phyloP scores from a whole-genome alignment of 2,113 vertebrate genomes.

The Istiophorus platypterus region DNA sequence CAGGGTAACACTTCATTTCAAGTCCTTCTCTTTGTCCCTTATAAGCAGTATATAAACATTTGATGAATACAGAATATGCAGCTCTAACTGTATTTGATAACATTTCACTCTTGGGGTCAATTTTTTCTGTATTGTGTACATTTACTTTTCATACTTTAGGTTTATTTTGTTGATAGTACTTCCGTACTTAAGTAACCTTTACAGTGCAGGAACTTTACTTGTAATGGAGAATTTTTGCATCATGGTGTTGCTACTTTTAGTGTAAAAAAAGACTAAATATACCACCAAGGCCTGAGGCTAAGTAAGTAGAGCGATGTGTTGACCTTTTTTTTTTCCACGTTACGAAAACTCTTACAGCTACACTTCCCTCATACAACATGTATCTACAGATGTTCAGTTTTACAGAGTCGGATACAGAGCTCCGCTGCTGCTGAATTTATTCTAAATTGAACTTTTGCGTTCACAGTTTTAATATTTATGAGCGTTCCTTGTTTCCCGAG shows the following conservation, averaged over 20 bases:
- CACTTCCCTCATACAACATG: slow-evolving; percentile 10
- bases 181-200: background rate
- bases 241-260: background rate
- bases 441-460: slow-evolving; percentile 43
- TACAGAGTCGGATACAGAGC: background rate
- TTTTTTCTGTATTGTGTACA: too few species aligned
- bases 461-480: slow-evolving; percentile 63
- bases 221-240: background rate
- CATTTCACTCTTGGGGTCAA: too few species aligned
- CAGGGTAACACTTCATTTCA: too few species aligned
- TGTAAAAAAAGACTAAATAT: background rate
- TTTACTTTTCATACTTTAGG: too few species aligned
- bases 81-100: too few species aligned
- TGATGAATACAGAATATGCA: too few species aligned
- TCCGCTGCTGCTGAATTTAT: background rate
- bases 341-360: background rate
- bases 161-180: background rate
- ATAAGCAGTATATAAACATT: background rate
- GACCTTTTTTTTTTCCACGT: background rate
- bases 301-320: background rate
- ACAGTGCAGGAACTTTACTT: background rate
- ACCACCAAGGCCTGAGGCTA: too few species aligned
- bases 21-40: background rate
- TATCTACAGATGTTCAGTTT: slow-evolving; percentile 3
- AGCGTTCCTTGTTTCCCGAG: slow-evolving; percentile 55